Conservation (phyloP, 2,888 invertebrate species). For the Herminia tarsipennalis region DNA sequence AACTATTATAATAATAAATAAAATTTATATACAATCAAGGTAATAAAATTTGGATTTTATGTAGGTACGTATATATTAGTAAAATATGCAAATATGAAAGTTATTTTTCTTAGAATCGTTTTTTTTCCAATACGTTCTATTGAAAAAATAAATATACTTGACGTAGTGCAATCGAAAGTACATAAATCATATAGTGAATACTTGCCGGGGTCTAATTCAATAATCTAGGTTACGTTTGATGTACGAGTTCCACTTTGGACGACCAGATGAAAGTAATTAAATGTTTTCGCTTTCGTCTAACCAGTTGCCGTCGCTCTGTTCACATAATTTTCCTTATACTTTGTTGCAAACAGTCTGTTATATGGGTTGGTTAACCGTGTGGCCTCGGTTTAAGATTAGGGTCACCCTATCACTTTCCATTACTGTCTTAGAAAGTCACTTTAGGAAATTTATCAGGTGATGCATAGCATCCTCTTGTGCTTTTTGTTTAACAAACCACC, state of each 20-base stretch:
- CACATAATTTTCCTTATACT: slow-evolving; percentile 33
- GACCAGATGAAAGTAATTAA: slow-evolving; percentile 76
- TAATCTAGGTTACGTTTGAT: slow-evolving; percentile 59
- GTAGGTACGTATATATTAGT: no score
- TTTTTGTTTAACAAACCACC: no score
- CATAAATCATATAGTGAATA: slow-evolving; percentile 33
- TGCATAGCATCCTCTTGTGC: no score
- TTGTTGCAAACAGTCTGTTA: slow-evolving; percentile 19
- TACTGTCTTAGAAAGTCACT: no score
- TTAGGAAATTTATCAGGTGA: no score
- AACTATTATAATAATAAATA: slow-evolving; percentile 2
- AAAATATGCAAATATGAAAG: slow-evolving; percentile 37
- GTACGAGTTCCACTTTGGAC: slow-evolving; percentile 55
- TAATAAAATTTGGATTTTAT: no score
- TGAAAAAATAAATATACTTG: slow-evolving; percentile 18
- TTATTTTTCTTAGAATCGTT: slow-evolving; percentile 11
- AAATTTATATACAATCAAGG: no score
- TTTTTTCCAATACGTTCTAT: slow-evolving; percentile 20
- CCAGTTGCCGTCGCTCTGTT: slow-evolving; percentile 51
- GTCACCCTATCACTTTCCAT: no score
- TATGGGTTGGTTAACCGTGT: neutral
- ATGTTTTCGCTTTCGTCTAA: slow-evolving; percentile 71
- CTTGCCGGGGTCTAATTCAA: slow-evolving; percentile 40
- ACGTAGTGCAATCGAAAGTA: slow-evolving; percentile 43
- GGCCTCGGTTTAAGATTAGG: no score